A percentile compares a stretch with the other conserved stretches of the same genome.
These are phyloP conservation scores for Heteractis magnifica DNA, from an alignment of 92 coral and sea anemone genomes.

Conservation along the genomic window DNA sequence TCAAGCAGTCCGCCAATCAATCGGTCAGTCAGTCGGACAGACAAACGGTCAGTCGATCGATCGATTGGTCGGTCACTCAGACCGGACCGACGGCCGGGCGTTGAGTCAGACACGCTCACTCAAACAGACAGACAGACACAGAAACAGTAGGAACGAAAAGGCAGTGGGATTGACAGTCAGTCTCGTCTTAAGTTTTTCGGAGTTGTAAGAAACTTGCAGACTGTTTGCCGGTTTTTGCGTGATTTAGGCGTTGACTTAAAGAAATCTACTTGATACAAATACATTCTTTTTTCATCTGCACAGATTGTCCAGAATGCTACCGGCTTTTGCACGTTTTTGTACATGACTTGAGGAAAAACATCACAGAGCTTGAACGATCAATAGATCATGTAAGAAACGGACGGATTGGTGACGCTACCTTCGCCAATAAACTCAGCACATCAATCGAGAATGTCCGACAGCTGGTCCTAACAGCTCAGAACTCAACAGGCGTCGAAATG, in stretches of 20 bases:
- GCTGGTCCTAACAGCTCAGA: constrained; percentile 56
- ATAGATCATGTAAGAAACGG: constrained; percentile 66
- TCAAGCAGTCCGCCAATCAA: not conserved
- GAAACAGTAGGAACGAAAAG: too few relatives aligned
- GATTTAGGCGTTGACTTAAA: not conserved
- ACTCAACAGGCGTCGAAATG: constrained; percentile 62
- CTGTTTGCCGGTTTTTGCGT: too few relatives aligned
- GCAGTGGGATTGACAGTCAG: too few relatives aligned
- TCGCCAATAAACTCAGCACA: constrained; percentile 53
- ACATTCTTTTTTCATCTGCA: constrained; percentile 2
- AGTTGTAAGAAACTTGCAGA: too few relatives aligned
- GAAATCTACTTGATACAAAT: not conserved
- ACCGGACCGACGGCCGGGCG: too few relatives aligned
- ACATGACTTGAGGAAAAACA: constrained; percentile 45
- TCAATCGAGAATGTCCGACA: constrained; percentile 35
- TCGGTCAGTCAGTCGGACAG: not conserved
- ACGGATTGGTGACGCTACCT: constrained; percentile 64
- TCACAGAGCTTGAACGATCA: constrained; percentile 35
- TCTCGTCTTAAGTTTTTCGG: too few relatives aligned
- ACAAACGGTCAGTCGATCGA: not conserved
- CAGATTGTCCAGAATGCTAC: constrained; percentile 94
- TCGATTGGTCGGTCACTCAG: too few relatives aligned
- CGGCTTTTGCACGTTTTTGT: constrained; percentile 77
- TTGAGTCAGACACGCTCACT: too few relatives aligned
- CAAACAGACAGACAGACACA: too few relatives aligned